A percentile compares a stretch with the other conserved stretches of the same genome.
Evolutionary conservation across 2,113 vertebrate genomes (phyloP).

Genomic region (Clarias macrocephalus): DNA sequence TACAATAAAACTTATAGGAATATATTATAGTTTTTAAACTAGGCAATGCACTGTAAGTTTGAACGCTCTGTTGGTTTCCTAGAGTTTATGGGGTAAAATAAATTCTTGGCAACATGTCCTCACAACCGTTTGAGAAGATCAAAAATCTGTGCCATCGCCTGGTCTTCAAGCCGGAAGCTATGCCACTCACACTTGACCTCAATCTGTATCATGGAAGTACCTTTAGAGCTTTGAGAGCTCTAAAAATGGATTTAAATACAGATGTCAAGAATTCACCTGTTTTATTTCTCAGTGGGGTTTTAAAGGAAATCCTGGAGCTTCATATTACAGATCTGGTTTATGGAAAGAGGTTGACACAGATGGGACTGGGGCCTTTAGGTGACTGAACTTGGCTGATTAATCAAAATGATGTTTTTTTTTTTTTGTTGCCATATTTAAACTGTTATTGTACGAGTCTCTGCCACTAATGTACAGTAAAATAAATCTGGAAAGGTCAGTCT

Average conservation of each 20-base stretch:
- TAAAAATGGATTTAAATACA: background rate
- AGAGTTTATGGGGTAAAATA: background rate
- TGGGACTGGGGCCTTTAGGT: background rate
- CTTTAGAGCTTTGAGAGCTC: background rate
- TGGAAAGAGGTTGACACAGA: conserved; percentile 1
- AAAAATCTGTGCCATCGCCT: background rate
- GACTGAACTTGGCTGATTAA: background rate
- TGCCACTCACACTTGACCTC: background rate
- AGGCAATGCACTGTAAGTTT: background rate
- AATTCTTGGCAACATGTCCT: background rate
- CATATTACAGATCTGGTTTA: background rate
- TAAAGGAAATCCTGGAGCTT: background rate
- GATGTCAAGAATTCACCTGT: conserved; percentile 15
- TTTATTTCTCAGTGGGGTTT: background rate
- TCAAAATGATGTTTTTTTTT: conserved; percentile 6
- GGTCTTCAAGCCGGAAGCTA: background rate
- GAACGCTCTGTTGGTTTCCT: background rate
- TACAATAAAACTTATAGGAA: background rate
- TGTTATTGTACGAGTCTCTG: background rate
- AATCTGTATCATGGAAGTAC: conserved; percentile 2
- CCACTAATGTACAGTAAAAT: background rate
- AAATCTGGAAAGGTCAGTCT: background rate
- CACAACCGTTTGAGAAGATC: background rate
- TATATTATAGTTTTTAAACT: background rate
- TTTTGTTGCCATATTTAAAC: background rate